Conservation (phyloP, 2,113 vertebrate species). For the Rousettus leschenaultii region DNA sequence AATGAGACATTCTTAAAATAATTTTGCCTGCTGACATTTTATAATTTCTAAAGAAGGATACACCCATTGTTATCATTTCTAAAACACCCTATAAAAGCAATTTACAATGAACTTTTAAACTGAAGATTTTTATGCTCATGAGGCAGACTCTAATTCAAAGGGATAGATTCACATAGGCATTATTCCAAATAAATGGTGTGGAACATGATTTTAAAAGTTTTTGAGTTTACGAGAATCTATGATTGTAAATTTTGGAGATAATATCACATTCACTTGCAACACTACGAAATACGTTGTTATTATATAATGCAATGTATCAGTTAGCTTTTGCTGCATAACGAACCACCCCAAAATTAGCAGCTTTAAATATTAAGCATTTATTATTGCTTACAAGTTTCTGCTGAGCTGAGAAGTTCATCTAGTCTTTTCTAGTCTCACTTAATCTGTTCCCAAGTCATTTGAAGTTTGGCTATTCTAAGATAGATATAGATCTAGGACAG, state of each 20-base stretch:
- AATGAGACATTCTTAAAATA: constrained; percentile 29
- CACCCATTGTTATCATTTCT: neutral
- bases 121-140: constrained; percentile 1
- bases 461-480: neutral
- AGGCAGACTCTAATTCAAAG: neutral
- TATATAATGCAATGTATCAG: neutral
- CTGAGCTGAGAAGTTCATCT: neutral
- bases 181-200: neutral
- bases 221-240: neutral
- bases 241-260: neutral
- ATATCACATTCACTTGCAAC: neutral
- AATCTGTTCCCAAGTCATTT: neutral
- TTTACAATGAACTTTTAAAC: neutral
- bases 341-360: neutral
- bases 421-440: neutral
- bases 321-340: neutral
- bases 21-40: constrained; percentile 1
- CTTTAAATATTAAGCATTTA: neutral
- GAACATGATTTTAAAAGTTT: neutral
- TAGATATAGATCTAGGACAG: neutral
- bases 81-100: neutral
- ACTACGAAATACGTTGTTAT: neutral
- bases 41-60: neutral
- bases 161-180: neutral
- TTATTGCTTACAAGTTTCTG: neutral